Percentiles rank a stretch among this genome's conserved stretches.
Conservation (phyloP, 1,140 invertebrate genomes). For the Chionoecetes opilio region DNA sequence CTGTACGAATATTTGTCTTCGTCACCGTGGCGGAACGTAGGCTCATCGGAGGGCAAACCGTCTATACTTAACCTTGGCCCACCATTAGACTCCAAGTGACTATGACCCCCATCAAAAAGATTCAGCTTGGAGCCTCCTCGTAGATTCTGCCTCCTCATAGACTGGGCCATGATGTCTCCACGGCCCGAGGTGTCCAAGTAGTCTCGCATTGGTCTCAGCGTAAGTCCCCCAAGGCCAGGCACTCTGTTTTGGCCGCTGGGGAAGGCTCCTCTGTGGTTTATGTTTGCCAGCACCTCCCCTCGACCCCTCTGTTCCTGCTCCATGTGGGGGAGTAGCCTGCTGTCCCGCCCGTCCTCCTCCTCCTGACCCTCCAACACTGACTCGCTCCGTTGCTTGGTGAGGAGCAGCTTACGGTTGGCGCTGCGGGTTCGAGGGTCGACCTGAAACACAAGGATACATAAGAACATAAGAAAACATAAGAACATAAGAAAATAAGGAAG, state of each 20-base stretch:
- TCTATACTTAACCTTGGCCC: constrained; percentile 60
- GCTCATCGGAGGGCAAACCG: constrained; percentile 58
- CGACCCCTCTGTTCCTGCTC: background rate
- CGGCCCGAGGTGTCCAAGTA: constrained; percentile 59
- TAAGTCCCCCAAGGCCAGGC: constrained; percentile 22
- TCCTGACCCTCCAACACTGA: constrained; percentile 65
- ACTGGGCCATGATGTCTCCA: constrained; percentile 80
- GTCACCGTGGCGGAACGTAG: too few species aligned
- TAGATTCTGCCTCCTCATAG: constrained; percentile 76
- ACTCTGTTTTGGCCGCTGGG: background rate
- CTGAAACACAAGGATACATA: constrained; percentile 33
- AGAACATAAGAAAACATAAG: too few species aligned
- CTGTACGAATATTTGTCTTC: constrained; percentile 52
- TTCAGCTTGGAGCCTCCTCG: constrained; percentile 74
- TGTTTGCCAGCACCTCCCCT: background rate
- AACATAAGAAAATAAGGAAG: too few species aligned
- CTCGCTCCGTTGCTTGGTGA: constrained; percentile 63
- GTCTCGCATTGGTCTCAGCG: constrained; percentile 48
- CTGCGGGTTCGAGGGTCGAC: constrained; percentile 52
- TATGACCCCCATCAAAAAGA: constrained; percentile 56
- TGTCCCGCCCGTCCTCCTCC: background rate
- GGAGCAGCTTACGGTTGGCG: constrained; percentile 48
- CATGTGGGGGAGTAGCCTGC: background rate
- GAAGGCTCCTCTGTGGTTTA: background rate
- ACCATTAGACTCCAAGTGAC: constrained; percentile 53